Evolutionary conservation across 1,140 invertebrate genomes (phyloP).

Genomic region (Paraescarpia echinospica): DNA sequence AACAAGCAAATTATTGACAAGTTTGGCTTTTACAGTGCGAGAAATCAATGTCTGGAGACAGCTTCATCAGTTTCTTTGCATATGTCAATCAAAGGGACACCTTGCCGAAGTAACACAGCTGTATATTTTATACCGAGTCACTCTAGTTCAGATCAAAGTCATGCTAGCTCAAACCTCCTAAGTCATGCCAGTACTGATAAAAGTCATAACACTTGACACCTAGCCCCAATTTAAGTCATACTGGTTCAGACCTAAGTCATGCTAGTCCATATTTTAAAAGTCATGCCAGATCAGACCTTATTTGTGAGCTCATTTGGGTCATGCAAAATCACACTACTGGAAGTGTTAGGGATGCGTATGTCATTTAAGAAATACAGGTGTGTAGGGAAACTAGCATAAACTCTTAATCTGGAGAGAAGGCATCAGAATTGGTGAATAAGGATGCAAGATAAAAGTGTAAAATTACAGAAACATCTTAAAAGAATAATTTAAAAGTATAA

Average conservation of each 20-base stretch:
- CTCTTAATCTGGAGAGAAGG: neutral
- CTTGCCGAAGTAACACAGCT: neutral
- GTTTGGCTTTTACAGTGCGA: neutral
- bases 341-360: neutral
- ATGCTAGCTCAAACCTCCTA: neutral
- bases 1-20: neutral
- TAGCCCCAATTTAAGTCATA: neutral
- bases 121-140: neutral
- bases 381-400: neutral
- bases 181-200: neutral
- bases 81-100: neutral
- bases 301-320: neutral
- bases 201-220: neutral
- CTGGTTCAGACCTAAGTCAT: neutral
- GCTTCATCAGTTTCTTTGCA: neutral
- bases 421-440: neutral
- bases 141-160: neutral
- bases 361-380: neutral
- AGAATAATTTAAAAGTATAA: neutral
- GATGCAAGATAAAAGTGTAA: neutral
- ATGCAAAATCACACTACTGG: neutral
- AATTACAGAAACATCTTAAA: neutral
- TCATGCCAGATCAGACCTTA: neutral
- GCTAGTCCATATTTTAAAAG: neutral
- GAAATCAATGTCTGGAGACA: neutral